Conservation (phyloP, 2,888 invertebrate genomes). For the Drosophila aldrichi region DNA sequence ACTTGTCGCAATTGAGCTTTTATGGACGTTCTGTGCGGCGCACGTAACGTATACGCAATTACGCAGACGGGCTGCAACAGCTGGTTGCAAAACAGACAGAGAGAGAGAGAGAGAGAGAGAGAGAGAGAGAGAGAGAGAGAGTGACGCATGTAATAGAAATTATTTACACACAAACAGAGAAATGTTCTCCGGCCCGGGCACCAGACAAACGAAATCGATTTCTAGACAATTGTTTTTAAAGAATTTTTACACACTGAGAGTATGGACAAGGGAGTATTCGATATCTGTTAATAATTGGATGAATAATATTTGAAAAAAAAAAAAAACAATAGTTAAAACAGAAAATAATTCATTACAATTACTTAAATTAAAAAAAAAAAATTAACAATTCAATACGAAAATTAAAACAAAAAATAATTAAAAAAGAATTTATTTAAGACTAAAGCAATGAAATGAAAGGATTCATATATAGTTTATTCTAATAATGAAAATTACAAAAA, state of each 20-base stretch:
- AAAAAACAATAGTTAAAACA: not conserved
- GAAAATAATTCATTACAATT: too few species aligned
- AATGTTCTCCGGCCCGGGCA: not conserved
- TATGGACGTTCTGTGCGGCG: conserved; percentile 50
- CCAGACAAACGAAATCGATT: conserved; percentile 9
- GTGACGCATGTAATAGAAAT: conserved; percentile 21
- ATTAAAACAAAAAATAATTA: too few species aligned
- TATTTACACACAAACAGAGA: conserved; percentile 20
- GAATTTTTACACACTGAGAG: not conserved
- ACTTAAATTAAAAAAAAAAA: too few species aligned
- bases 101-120: not conserved
- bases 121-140: not conserved
- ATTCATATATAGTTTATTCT: too few species aligned
- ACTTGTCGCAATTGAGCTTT: conserved; percentile 77
- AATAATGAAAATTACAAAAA: too few species aligned
- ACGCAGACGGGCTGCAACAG: conserved; percentile 40
- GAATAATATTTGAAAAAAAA: not conserved
- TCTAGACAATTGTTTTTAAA: not conserved
- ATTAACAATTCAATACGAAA: too few species aligned
- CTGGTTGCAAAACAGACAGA: conserved; percentile 3
- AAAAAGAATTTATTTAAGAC: too few species aligned
- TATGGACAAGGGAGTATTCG: rapidly evolving
- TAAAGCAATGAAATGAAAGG: too few species aligned
- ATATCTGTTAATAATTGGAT: not conserved
- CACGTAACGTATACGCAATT: conserved; percentile 78